Conservation (phyloP, 2,113 vertebrate genomes). For the Pseudopipra pipra region DNA sequence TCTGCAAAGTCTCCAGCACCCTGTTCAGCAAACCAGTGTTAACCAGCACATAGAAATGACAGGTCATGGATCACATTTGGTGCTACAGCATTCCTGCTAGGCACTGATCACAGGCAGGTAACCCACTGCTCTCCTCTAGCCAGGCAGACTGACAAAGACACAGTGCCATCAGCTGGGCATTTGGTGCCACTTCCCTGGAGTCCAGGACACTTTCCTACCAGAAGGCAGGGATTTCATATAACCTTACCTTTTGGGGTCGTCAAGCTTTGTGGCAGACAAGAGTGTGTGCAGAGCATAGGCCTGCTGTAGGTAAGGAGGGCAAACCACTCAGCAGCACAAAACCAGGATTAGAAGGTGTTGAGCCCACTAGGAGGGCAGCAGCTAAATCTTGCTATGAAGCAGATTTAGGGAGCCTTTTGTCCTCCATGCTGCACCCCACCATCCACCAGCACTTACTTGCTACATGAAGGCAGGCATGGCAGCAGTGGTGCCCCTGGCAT, state of each 20-base stretch:
- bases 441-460: background rate
- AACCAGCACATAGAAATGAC: accelerated
- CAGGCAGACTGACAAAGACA: background rate
- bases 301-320: background rate
- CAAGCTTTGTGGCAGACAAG: background rate
- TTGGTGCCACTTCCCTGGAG: background rate
- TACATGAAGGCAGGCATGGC: background rate
- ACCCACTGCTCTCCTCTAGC: accelerated
- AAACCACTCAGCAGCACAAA: background rate
- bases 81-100: background rate
- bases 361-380: background rate
- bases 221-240: background rate
- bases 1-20: background rate
- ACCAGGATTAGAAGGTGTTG: background rate
- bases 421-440: accelerated
- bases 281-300: accelerated
- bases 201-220: accelerated
- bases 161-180: background rate
- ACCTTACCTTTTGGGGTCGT: accelerated
- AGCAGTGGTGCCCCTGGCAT: background rate
- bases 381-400: background rate
- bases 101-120: background rate
- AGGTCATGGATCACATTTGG: background rate
- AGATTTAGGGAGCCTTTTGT: background rate
- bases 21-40: background rate